Conservation (phyloP, 2,797 vertebrate species). For the Neomorphus geoffroyi region DNA sequence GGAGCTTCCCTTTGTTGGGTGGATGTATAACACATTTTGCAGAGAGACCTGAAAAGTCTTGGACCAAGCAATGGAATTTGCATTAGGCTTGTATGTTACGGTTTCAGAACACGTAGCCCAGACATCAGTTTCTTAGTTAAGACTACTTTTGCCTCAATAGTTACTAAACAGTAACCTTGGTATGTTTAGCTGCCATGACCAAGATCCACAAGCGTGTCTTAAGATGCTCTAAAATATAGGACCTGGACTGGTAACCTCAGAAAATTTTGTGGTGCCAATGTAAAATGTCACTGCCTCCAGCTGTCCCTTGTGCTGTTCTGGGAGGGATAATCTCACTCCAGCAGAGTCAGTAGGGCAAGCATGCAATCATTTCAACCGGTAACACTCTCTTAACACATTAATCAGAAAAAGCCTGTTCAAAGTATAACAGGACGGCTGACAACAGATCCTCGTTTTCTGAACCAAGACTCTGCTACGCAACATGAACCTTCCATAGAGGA, state of each 20-base stretch:
- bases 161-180: not conserved
- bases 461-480: not conserved
- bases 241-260: not conserved
- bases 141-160: accelerated
- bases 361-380: not conserved
- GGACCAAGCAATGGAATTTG: not conserved
- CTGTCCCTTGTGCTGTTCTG: not conserved
- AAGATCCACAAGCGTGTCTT: not conserved
- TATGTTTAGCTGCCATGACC: not conserved
- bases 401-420: not conserved
- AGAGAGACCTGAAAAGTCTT: not conserved
- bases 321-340: not conserved
- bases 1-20: accelerated
- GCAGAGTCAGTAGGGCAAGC: not conserved
- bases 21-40: not conserved
- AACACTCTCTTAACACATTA: not conserved
- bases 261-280: not conserved
- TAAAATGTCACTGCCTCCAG: not conserved
- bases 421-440: not conserved
- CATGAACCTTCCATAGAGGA: not conserved
- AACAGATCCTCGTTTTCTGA: not conserved
- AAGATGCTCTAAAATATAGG: not conserved
- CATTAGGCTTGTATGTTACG: not conserved
- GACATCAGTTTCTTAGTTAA: not conserved
- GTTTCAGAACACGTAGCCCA: not conserved